A percentile compares a stretch with the other conserved stretches of the same genome.
Evolutionary conservation across 2,113 vertebrate genomes (phyloP).

Genomic region (Galeopterus variegatus): DNA sequence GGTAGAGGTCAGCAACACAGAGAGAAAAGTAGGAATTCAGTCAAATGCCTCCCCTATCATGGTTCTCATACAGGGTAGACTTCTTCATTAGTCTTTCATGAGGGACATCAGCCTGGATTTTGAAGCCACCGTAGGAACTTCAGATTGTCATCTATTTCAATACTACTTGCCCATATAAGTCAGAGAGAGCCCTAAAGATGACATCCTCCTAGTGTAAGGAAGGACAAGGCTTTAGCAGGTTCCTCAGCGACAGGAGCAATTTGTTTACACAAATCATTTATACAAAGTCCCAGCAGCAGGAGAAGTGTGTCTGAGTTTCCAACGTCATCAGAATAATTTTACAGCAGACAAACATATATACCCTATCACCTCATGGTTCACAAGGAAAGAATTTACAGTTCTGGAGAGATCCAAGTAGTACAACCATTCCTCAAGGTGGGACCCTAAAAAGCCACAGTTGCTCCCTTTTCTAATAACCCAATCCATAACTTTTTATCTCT

Average conservation of each 20-base stretch:
- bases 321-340: conserved; percentile 39
- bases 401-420: conserved; percentile 36
- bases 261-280: conserved; percentile 50
- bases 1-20: not conserved
- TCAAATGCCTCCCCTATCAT: not conserved
- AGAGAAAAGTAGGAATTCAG: conserved; percentile 3
- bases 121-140: not conserved
- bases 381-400: not conserved
- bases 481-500: conserved; percentile 67
- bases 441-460: conserved; percentile 12
- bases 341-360: conserved; percentile 51
- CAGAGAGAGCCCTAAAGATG: not conserved
- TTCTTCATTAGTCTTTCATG: not conserved
- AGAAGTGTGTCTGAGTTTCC: not conserved
- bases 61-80: not conserved
- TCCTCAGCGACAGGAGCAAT: not conserved
- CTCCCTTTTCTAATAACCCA: conserved; percentile 68
- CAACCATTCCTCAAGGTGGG: not conserved
- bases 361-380: not conserved
- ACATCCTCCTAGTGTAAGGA: not conserved
- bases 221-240: not conserved
- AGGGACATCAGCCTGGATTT: not conserved
- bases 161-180: not conserved
- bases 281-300: not conserved
- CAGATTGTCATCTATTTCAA: not conserved